Evolutionary conservation across 92 coral and sea anemone genomes (phyloP).

Genomic region (Parazoanthus darwini): DNA sequence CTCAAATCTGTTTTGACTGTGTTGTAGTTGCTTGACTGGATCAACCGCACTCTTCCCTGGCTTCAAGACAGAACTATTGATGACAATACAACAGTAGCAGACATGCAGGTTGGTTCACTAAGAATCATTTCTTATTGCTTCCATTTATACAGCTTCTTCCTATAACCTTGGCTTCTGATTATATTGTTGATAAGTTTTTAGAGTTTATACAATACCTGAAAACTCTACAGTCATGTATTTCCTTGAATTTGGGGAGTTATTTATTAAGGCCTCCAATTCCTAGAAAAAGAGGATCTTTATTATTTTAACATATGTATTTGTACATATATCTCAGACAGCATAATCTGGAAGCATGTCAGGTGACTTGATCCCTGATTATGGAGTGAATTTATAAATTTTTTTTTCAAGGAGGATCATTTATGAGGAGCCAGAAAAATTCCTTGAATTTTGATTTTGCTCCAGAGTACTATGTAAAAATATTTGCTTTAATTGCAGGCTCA

Average conservation of each 20-base stretch:
- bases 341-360: too few species aligned
- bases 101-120: constrained; percentile 75
- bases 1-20: constrained; percentile 23
- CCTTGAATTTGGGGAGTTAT: neutral
- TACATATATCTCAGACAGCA: too few species aligned
- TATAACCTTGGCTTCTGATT: neutral
- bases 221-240: too few species aligned
- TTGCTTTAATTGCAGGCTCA: too few species aligned
- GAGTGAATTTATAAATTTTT: too few species aligned
- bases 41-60: constrained; percentile 84
- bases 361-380: too few species aligned
- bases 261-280: neutral
- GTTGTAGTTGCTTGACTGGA: constrained; percentile 91
- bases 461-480: neutral
- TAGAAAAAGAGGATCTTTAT: neutral
- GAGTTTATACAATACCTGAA: neutral
- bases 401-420: neutral
- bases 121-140: neutral
- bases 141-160: neutral
- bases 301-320: too few species aligned
- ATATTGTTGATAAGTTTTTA: too few species aligned
- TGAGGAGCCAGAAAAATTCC: neutral
- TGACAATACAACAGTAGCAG: constrained; percentile 67
- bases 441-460: neutral
- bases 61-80: constrained; percentile 70